phyloP scores from a whole-genome alignment of 2,797 vertebrate genomes.

The Spea hammondii region DNA sequence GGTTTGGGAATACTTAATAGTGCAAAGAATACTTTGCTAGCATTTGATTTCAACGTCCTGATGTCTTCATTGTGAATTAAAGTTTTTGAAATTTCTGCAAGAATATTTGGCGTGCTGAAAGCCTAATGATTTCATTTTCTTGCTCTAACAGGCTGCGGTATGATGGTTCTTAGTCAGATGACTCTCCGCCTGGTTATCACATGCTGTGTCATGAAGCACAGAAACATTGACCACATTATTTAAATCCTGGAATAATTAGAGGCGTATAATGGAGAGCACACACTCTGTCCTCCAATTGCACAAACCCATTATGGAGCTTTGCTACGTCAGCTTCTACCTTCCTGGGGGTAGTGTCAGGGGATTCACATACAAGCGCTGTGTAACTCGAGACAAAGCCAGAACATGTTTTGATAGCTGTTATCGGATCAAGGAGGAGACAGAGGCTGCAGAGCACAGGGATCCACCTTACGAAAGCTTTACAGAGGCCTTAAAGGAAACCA shows the following conservation, averaged over 20 bases:
- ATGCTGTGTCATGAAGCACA: conserved; percentile 66
- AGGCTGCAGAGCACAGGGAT: conserved; percentile 72
- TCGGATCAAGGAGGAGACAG: conserved; percentile 73
- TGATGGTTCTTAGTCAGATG: conserved; percentile 72
- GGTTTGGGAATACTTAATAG: too few species aligned
- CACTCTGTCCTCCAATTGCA: conserved; percentile 83
- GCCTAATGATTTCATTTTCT: conserved; percentile 24
- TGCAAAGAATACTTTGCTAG: too few species aligned
- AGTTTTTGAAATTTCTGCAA: neutral
- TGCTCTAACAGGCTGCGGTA: conserved; percentile 63
- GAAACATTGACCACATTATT: conserved; percentile 68
- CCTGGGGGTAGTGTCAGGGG: conserved; percentile 77
- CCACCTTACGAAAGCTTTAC: conserved; percentile 70
- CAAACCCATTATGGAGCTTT: conserved; percentile 83
- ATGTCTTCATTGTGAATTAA: too few species aligned
- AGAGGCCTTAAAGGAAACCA: conserved; percentile 72
- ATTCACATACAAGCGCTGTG: conserved; percentile 78
- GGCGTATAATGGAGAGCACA: conserved; percentile 86
- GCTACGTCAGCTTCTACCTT: conserved; percentile 86
- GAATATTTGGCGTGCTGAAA: neutral
- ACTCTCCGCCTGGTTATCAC: conserved; percentile 63
- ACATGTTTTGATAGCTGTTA: conserved; percentile 76
- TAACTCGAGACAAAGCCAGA: conserved; percentile 70
- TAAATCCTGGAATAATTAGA: conserved; percentile 73
- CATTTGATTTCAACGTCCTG: too few species aligned